Base-by-base conservation (phyloP, 1,140 invertebrate species). In the Telenomus remus region DNA sequence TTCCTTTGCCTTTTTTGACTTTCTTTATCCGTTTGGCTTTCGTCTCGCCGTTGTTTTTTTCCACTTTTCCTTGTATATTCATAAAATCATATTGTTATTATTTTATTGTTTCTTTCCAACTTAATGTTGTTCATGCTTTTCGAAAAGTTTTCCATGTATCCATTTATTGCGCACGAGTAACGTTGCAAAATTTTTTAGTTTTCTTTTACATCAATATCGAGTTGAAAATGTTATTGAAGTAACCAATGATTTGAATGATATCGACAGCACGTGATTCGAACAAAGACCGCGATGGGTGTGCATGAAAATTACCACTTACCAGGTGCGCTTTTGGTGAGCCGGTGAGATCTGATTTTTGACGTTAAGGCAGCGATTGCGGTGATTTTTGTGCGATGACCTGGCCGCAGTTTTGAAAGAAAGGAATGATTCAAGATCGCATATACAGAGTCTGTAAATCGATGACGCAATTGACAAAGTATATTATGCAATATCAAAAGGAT, bases 1-100 rank as follows among this genome's bases (percentile, higher is more conserved):
- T 82, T 54, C 79, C 80, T 77, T 85, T 76, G 33, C 80, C 60
- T 79, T 86, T 85, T 54, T 87, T 84, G 15, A 77, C 73, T 79
- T 89, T 82, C 81, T 82, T 87, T 51, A 68, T 71, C 72, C 72
- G 81, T 84, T 87, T 57, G 71, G 81, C 57, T 82, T 65, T 71
- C 33, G 68, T 69, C 37, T 83, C 79, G 34, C 82, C 73, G 11
- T 78, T 80, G 6, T 35, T 49, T 50, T 82, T 79, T 59, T 83
- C 80, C 10, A 81, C 80, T 68, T 84, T 81, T 79, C 81, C 79
- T 82, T 71, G 14, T 6, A 64, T 55, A 46, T 60, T 56, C 47
- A 70, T 70, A 49, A 0, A 49, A 63, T 33, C 2, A 10, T 60
- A 68, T 60, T 50, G 15, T 27, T 27, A 27, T 27, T 27, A 27